Base-by-base conservation (phyloP, 2,888 invertebrate species). In the Stenodera caucasica region DNA sequence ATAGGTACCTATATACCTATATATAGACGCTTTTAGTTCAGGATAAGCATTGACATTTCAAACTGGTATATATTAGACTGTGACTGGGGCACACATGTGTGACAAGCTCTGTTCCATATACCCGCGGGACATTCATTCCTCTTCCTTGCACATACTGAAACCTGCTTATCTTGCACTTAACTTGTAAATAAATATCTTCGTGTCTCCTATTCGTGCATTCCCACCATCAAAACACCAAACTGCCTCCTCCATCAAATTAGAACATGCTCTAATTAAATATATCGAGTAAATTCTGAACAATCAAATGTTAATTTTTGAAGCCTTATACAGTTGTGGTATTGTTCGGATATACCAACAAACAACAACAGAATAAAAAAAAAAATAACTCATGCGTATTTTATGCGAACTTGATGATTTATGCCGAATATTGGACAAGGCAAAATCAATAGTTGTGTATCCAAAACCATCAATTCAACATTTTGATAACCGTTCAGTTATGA, bases 401-500 rank as follows among this genome's bases (percentile, higher is more conserved):
- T 75, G 69, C 69, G 66, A 68, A 63, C 72, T 74, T 74, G 67
- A 74, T 72, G 76, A 75, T 74, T 72, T 73, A 72, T 73, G 70
- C n/a, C 74, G 63, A 58, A 62, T 63, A 58, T 59, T 65, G 70
- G 45, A 65, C 58, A 64, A 67, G 73, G 70, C 53, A 15, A 66
- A 72, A 75, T 75, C 75, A 74, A 74, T 75, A 73, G 74, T 70
- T 72, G 72, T 73, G 73, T 69, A n/a, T n/a, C n/a, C 73, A 67
- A 72, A 74, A 75, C 76, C 77, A 79, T 80, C 80, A 79, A 80
- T 80, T 77, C 77, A 75, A 76, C 75, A 80, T 45, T 5, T 80
- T 80, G 80, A 80, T 80, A 78, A 76, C 77, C 78, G 75, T 78
- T 79, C 78, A 76, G 80, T 80, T 80, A 79, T 80, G 80, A 80